Evolutionary conservation across 2,113 vertebrate species (phyloP), one percentile per base, ranked within the genome.

Genomic region (Myanophis thanlyinensis): DNA sequence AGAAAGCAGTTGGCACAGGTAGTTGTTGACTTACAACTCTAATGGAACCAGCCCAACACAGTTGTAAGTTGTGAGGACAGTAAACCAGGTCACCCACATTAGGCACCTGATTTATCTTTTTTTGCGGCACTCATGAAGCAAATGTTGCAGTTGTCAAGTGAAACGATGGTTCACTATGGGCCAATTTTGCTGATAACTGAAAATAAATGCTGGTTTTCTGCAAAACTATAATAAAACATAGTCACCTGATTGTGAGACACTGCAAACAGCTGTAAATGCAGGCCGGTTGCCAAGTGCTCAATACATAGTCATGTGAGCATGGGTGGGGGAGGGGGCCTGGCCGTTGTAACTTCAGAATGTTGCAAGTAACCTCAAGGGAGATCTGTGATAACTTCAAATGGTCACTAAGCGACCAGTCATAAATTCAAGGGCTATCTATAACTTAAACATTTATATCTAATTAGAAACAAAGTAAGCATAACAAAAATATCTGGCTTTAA

Each of bases 391-490:
- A 62, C 56, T 62, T 62, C 56, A 62, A 62, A 62, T 7, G 4
- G 59, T 62, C 59, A 62, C 27, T 62, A 62, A 62, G 27, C 56
- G 0, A 62, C 3, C 27, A 12, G 27, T 62, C 11, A 62, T 62
- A 30, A 62, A 62, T 62, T 62, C 59, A 62, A 62, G 27, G 10
- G 30, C 11, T 30, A 30, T 62, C 27, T 30, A 30, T 59, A 20
- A 53, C 91, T 52, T 53, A 93, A 89, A 91, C 46, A 91, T 88
- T 22, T 80, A 48, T 80, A 52, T 30, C 48, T 80, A 91, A 94
- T 90, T 91, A 94, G 22, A 92, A 94, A 87, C 3, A 53, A 22
- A 23, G 90, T 23, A 94, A 91, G 73, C 0, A 53, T 95, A 95
- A 0, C 3, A 91, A 93, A 94, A 91, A 87, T 93, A 89, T 86